phyloP scores from a whole-genome alignment of 2,797 vertebrate genomes.

The Sebastiscus albofasciatus region DNA sequence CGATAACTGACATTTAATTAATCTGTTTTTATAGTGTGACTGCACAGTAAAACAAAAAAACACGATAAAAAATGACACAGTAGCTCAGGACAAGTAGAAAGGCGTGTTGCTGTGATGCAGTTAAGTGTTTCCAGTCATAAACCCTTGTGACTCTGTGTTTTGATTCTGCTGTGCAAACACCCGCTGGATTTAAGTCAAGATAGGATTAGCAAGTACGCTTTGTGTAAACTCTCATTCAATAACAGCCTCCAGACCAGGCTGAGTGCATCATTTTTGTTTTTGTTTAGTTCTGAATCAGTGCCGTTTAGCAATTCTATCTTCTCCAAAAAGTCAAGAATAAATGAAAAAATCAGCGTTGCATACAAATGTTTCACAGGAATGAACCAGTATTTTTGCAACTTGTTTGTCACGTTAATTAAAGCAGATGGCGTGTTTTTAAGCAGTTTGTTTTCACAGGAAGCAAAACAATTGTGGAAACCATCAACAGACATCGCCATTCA shows the following conservation, averaged over 20 bases:
- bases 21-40: background rate
- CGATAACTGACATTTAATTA: background rate
- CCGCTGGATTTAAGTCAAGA: slow-evolving; percentile 27
- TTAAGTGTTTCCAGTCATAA: slow-evolving; percentile 48
- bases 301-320: background rate
- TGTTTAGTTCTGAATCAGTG: background rate
- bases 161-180: slow-evolving; percentile 61
- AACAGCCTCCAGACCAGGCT: background rate
- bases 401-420: background rate
- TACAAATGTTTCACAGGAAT: background rate
- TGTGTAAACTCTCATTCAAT: slow-evolving; percentile 22
- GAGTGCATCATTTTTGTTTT: background rate
- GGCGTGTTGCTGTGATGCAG: slow-evolving; percentile 37
- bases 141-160: slow-evolving; percentile 34
- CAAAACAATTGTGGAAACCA: background rate
- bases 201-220: slow-evolving; percentile 13
- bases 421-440: background rate
- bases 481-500: background rate
- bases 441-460: background rate
- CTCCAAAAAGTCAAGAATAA: background rate
- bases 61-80: background rate
- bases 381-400: fast-evolving
- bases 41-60: background rate
- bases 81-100: background rate
- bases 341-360: background rate